phyloP scores from a whole-genome alignment of 2,113 vertebrate genomes.

The Stigmatopora argus region DNA sequence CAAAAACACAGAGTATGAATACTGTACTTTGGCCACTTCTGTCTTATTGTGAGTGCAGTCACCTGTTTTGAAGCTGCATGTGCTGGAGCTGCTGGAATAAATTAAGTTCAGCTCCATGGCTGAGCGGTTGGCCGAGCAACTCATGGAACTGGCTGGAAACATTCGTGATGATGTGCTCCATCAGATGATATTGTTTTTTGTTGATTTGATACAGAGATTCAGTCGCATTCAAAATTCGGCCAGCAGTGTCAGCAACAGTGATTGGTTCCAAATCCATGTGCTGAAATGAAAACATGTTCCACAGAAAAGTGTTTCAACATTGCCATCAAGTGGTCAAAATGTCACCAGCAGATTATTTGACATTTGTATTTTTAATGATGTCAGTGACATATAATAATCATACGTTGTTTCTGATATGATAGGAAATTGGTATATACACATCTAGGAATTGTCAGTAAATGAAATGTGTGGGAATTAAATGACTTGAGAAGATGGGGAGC shows the following conservation, averaged over 20 bases:
- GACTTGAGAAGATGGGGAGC: neutral
- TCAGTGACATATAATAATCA: no score
- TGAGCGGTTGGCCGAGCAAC: constrained; percentile 31
- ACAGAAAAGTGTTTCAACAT: constrained; percentile 41
- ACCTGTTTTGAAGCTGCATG: constrained; percentile 56
- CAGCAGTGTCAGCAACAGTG: constrained; percentile 40
- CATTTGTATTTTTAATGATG: no score
- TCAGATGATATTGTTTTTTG: constrained; percentile 28
- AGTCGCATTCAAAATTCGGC: constrained; percentile 46
- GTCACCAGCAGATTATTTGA: neutral
- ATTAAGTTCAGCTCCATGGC: constrained; percentile 22
- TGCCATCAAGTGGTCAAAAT: constrained; percentile 58
- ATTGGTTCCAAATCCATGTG: constrained; percentile 29
- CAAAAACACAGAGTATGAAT: neutral
- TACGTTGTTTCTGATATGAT: neutral
- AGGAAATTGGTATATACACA: neutral
- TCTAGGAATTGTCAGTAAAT: neutral
- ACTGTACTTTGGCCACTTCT: neutral
- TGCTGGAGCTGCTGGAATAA: constrained; percentile 45
- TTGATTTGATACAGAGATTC: constrained; percentile 46
- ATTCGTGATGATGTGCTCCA: constrained; percentile 32
- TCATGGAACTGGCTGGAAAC: constrained; percentile 22
- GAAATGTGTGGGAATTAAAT: neutral
- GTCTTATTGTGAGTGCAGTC: constrained; percentile 9
- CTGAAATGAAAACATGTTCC: constrained; percentile 43